Percentiles rank a stretch among this genome's conserved stretches.
Evolutionary conservation across 1,140 invertebrate species (phyloP).

Genomic region (Steinernema khuongi): DNA sequence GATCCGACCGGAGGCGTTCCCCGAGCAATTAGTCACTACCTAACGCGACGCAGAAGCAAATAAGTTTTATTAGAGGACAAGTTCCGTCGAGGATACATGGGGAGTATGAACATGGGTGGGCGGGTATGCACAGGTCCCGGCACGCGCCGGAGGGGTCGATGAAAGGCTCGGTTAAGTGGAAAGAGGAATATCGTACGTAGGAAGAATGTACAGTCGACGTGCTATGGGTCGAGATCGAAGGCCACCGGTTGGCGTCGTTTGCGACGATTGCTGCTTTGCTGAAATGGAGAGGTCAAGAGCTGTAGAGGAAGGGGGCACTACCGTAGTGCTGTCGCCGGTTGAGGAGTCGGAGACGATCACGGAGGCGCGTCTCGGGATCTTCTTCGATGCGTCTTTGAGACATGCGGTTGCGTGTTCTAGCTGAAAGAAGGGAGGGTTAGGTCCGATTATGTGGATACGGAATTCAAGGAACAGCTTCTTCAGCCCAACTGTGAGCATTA

Average conservation of each 20-base stretch:
- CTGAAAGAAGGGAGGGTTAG: neutral
- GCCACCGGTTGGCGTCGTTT: slow-evolving; percentile 14
- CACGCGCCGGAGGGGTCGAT: neutral
- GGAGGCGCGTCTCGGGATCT: neutral
- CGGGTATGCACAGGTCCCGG: neutral
- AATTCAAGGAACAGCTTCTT: neutral
- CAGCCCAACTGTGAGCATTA: neutral
- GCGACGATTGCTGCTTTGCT: neutral
- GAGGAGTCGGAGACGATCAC: slow-evolving; percentile 11
- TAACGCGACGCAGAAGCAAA: neutral
- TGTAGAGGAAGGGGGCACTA: neutral
- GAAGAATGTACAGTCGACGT: slow-evolving; percentile 3
- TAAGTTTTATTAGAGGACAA: slow-evolving; percentile 8
- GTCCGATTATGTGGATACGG: neutral
- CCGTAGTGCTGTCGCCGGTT: neutral
- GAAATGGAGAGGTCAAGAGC: neutral
- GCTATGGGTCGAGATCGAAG: neutral
- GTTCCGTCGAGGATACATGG: neutral
- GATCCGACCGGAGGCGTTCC: neutral
- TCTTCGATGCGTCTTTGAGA: neutral
- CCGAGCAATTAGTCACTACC: neutral
- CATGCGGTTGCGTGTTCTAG: neutral
- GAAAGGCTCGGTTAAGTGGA: slow-evolving; percentile 12
- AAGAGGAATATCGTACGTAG: neutral
- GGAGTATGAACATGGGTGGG: neutral